phyloP scores from a whole-genome alignment of 2,888 invertebrate species.

The Mythimna albipuncta region DNA sequence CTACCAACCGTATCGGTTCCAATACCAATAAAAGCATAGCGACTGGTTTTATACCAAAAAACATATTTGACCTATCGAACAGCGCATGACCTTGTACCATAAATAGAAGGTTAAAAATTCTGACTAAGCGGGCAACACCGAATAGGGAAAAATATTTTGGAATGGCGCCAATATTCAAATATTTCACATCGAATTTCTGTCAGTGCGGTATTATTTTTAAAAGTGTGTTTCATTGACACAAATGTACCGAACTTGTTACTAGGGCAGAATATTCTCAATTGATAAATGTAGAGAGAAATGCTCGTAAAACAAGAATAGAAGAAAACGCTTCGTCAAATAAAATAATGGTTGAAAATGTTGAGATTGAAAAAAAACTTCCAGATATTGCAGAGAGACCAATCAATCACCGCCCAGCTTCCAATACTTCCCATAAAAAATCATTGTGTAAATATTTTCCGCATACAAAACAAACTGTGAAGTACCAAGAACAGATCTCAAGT shows the following conservation, averaged over 20 bases:
- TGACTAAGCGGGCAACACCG: constrained; percentile 49
- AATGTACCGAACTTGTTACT: constrained; percentile 22
- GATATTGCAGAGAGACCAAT: neutral
- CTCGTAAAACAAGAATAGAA: neutral
- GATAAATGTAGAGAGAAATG: neutral
- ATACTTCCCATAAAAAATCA: constrained; percentile 14
- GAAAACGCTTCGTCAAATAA: neutral
- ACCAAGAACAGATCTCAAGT: constrained; percentile 49
- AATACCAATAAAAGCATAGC: constrained; percentile 9
- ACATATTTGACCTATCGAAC: constrained; percentile 34
- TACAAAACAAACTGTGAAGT: constrained; percentile 27
- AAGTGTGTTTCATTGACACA: constrained; percentile 38
- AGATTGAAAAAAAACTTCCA: neutral
- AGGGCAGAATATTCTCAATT: neutral
- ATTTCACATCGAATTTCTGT: constrained; percentile 24
- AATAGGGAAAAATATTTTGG: constrained; percentile 56
- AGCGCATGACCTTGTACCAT: constrained; percentile 45
- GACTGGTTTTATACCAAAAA: constrained; percentile 5
- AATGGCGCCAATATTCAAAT: constrained; percentile 50
- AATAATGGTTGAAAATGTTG: neutral
- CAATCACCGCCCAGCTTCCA: constrained; percentile 3
- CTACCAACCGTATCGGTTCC: neutral
- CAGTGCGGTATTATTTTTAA: constrained; percentile 48
- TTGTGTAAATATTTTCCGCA: constrained; percentile 34
- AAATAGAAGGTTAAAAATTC: constrained; percentile 48